Conservation (phyloP, 2,888 invertebrate genomes). For the Synergus laeviventris region DNA sequence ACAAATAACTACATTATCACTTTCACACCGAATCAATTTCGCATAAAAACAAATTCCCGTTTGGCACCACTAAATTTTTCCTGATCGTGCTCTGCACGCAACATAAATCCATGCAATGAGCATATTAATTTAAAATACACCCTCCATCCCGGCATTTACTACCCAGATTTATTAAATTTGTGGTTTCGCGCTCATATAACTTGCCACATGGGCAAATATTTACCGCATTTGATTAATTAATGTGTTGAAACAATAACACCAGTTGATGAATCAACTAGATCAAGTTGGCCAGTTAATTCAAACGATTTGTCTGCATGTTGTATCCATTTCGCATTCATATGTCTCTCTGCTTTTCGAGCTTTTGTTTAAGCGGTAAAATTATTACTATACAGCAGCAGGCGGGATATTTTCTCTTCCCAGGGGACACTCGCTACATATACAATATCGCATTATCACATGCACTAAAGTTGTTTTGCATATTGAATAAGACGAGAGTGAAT, state of each 20-base stretch:
- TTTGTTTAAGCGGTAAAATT: background rate
- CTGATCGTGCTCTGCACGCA: background rate
- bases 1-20: background rate
- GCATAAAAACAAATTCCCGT: slow-evolving; percentile 7
- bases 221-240: slow-evolving; percentile 11
- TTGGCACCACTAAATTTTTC: slow-evolving; percentile 25
- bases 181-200: slow-evolving; percentile 11
- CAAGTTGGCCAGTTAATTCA: background rate
- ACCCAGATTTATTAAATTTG: slow-evolving; percentile 32
- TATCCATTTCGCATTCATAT: slow-evolving; percentile 7
- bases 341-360: background rate
- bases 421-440: background rate
- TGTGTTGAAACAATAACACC: slow-evolving; percentile 25
- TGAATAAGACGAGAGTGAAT: slow-evolving; percentile 3
- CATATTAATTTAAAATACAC: slow-evolving; percentile 2
- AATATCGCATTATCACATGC: background rate
- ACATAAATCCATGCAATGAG: background rate
- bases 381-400: background rate
- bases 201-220: slow-evolving; percentile 39
- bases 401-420: background rate
- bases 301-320: background rate
- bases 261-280: background rate
- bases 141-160: slow-evolving; percentile 2
- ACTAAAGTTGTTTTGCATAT: background rate
- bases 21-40: slow-evolving; percentile 9